phyloP scores from a whole-genome alignment of 2,113 vertebrate genomes.

The Rhodinocichla rosea region DNA sequence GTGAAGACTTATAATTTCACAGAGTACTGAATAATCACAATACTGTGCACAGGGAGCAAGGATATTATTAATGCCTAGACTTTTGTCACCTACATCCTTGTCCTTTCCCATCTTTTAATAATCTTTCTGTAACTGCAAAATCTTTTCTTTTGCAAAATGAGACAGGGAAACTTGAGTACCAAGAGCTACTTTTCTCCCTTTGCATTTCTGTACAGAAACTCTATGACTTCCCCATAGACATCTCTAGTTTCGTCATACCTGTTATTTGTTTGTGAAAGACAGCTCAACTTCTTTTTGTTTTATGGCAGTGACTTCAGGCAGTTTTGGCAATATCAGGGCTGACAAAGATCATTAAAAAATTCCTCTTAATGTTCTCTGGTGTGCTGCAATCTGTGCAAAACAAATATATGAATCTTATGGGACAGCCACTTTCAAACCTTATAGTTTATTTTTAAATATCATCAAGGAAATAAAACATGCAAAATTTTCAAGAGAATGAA shows the following conservation, averaged over 20 bases:
- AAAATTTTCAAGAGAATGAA: neutral
- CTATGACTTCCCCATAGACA: neutral
- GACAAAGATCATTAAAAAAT: neutral
- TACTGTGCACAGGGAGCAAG: neutral
- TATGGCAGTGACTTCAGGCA: neutral
- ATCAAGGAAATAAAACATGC: neutral
- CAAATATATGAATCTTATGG: neutral
- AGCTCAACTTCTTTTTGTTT: neutral
- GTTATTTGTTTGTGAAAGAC: neutral
- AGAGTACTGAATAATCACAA: neutral
- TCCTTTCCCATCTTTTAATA: neutral
- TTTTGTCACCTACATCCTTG: neutral
- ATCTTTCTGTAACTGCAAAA: neutral
- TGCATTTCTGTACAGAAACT: neutral
- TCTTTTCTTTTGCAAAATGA: neutral
- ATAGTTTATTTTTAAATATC: neutral
- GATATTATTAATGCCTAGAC: neutral
- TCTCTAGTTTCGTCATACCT: neutral
- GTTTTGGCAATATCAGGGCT: neutral
- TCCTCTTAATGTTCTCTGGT: neutral
- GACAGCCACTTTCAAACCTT: neutral
- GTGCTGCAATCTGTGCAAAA: neutral
- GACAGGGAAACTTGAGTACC: neutral
- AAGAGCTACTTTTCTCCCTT: neutral
- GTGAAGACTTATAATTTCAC: neutral